Percentiles rank a stretch among this genome's conserved stretches.
Conservation (phyloP, 2,797 vertebrate genomes). For the Sandelia bainsii region DNA sequence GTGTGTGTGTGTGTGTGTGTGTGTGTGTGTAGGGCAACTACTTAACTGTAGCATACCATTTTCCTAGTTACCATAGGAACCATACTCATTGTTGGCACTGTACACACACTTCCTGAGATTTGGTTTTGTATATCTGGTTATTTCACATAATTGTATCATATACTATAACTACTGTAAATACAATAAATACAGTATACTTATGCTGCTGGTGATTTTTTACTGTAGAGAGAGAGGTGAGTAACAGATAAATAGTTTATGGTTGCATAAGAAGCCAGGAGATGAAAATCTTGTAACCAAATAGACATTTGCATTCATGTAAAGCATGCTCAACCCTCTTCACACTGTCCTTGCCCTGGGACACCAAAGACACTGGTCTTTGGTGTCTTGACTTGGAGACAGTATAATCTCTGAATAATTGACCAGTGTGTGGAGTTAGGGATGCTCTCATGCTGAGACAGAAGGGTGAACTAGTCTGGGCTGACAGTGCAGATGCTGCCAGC, state of each 20-base stretch:
- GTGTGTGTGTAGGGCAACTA: slow-evolving; percentile 17
- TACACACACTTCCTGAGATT: slow-evolving; percentile 45
- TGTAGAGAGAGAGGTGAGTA: background rate
- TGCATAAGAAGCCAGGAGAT: slow-evolving; percentile 27
- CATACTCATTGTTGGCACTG: slow-evolving; percentile 50
- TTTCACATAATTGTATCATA: slow-evolving; percentile 16
- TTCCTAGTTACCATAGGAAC: slow-evolving; percentile 77
- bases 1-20: background rate
- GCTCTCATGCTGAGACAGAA: slow-evolving; percentile 45
- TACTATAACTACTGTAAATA: background rate
- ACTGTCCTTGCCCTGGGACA: slow-evolving; percentile 40
- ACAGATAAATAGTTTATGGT: slow-evolving; percentile 9
- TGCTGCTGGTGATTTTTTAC: background rate
- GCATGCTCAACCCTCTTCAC: slow-evolving; percentile 23
- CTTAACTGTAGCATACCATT: slow-evolving; percentile 52
- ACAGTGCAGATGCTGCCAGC: slow-evolving; percentile 21
- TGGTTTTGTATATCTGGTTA: slow-evolving; percentile 25
- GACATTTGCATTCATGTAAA: slow-evolving; percentile 38
- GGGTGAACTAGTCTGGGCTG: slow-evolving; percentile 46
- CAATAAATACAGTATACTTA: background rate
- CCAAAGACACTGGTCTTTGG: too few relatives aligned
- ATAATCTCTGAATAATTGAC: slow-evolving; percentile 82
- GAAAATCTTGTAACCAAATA: background rate
- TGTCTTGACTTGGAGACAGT: slow-evolving; percentile 71
- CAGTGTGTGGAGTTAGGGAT: slow-evolving; percentile 52